These are phyloP conservation scores for Epinephelus moara DNA, from an alignment of 2,113 vertebrate genomes.

Conservation along the genomic window DNA sequence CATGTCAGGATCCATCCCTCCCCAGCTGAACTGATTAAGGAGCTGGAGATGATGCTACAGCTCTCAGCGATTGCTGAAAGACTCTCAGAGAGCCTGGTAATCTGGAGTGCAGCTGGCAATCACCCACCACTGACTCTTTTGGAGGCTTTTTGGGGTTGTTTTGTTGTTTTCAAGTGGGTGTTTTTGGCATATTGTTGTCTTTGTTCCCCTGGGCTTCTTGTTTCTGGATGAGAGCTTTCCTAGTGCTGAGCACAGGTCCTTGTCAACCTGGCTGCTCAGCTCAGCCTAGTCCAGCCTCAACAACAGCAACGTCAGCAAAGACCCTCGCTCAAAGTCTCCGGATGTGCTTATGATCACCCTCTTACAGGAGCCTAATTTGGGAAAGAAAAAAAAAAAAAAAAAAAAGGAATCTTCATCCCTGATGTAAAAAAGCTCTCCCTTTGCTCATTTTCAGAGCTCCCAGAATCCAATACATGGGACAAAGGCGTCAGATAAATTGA, in stretches of 20 bases:
- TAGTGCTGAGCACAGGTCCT: conserved; percentile 85
- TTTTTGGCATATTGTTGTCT: conserved; percentile 80
- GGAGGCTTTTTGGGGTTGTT: conserved; percentile 75
- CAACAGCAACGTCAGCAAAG: conserved; percentile 79
- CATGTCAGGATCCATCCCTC: conserved; percentile 80
- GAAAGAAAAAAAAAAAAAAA: not conserved
- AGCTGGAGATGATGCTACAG: conserved; percentile 81
- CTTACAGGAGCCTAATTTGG: conserved; percentile 72
- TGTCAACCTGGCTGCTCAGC: conserved; percentile 79
- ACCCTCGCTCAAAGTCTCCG: conserved; percentile 69
- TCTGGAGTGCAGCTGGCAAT: conserved; percentile 85
- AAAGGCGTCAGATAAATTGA: conserved; percentile 69
- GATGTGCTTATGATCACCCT: conserved; percentile 72
- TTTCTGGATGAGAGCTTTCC: conserved; percentile 87
- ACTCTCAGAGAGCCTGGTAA: conserved; percentile 77
- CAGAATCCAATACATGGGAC: conserved; percentile 48
- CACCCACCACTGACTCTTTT: conserved; percentile 78
- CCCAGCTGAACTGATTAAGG: conserved; percentile 84
- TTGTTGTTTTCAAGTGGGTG: conserved; percentile 83
- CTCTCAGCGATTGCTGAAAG: conserved; percentile 77
- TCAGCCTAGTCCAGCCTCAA: conserved; percentile 69
- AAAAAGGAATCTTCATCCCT: conserved; percentile 41
- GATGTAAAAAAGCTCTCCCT: conserved; percentile 47
- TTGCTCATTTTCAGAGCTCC: conserved; percentile 60
- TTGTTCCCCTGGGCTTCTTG: conserved; percentile 84